Evolutionary conservation across 35 echinoderm and acorn worm genomes (phyloP), one percentile per base, ranked within the genome.

Genomic region (Antedon bifida): DNA sequence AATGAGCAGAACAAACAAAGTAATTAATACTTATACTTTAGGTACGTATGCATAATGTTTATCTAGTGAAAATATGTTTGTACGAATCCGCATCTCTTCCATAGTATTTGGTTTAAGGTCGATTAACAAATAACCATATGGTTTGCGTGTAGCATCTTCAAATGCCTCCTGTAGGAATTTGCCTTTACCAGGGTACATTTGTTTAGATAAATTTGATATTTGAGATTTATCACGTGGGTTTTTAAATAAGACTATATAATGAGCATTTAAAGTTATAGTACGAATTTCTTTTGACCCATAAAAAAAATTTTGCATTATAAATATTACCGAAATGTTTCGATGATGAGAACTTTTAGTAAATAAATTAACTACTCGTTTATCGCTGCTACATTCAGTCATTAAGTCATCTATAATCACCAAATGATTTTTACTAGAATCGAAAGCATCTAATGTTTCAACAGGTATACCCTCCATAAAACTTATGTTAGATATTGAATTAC

Each of bases 131-230:
- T 86, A 86, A 1, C 85, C 85, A 34, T 86, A 86, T n/a, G 85
- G 42, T 0, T 86, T 32, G 0, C 45, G 76, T 5, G 85, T 86
- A 8, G 85, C 85, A 80, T 86, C 85, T 3, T 79, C 29, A 74
- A 78, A 86, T 30, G 85, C 76, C 31, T 86, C 85, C 77, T 86
- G 85, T 28, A 86, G 23, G 28, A 78, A 86, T 33, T 55, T 86
- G 2, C 32, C 85, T 30, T 80, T 34, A 80, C 85, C 85, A 1
- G 85, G 85, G 35, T 86, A 86, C 16, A 86, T 76, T 73, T 86
- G 85, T 74, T 44, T 34, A 17, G 75, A 74, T 31, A 86, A 56
- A 79, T 86, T 33, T 32, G 34, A 55, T 19, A 86, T 86, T 80
- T 86, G 84, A 9, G 74, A 28, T 9, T 32, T 32, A 32, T 76